Evolutionary conservation across 2,888 invertebrate genomes (phyloP).

Genomic region (Habroteleia sp.): DNA sequence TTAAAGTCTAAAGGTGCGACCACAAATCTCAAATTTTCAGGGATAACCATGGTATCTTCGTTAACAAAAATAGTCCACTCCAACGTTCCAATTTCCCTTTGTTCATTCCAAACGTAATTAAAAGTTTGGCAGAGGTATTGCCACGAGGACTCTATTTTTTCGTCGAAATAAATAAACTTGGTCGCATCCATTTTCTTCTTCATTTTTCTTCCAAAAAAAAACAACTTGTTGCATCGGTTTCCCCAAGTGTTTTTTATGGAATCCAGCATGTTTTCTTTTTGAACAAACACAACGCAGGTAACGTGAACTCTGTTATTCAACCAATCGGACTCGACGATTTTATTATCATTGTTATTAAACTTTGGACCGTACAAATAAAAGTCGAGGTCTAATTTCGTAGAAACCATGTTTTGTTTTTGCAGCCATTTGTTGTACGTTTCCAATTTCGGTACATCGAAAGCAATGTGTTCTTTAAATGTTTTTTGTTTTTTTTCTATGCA

Average conservation of each 20-base stretch:
- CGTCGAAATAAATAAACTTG: constrained; percentile 67
- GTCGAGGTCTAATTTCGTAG: constrained; percentile 69
- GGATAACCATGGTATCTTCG: constrained; percentile 83
- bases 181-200: constrained; percentile 56
- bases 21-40: constrained; percentile 83
- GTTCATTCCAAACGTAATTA: constrained; percentile 73
- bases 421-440: constrained; percentile 72
- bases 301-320: constrained; percentile 77
- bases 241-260: constrained; percentile 81
- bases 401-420: constrained; percentile 58
- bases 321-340: constrained; percentile 73
- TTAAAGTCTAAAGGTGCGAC: constrained; percentile 81
- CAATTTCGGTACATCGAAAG: constrained; percentile 45
- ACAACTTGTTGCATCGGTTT: constrained; percentile 76
- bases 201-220: constrained; percentile 72
- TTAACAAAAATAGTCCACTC: constrained; percentile 83
- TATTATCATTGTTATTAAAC: neutral
- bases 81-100: constrained; percentile 49
- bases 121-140: constrained; percentile 81
- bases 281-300: constrained; percentile 81
- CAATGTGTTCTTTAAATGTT: neutral
- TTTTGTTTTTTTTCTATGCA: constrained; percentile 3
- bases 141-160: constrained; percentile 80
- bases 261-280: constrained; percentile 78
- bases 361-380: constrained; percentile 66